These are phyloP conservation scores for Thymelicus acteon DNA, from an alignment of 2,888 invertebrate genomes.

Conservation along the genomic window DNA sequence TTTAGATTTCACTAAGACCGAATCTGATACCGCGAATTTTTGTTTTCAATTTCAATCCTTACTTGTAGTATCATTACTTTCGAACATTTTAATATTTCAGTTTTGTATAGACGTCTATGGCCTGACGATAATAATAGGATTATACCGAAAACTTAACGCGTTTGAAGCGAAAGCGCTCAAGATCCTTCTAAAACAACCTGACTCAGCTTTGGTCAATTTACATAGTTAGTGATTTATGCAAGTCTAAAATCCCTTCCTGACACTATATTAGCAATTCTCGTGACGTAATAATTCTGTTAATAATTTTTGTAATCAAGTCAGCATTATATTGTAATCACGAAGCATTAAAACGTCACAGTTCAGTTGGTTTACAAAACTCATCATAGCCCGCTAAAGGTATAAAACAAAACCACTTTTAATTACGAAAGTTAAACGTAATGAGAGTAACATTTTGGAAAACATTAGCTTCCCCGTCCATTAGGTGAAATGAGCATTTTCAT, in stretches of 20 bases:
- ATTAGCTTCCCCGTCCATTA: constrained; percentile 51
- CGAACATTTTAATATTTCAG: too few species aligned
- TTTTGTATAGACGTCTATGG: too few species aligned
- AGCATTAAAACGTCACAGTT: constrained; percentile 15
- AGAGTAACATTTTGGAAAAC: constrained; percentile 44
- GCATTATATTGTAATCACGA: not conserved
- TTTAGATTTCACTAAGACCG: not conserved
- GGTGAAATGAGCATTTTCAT: constrained; percentile 49
- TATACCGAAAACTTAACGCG: too few species aligned
- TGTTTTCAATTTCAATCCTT: too few species aligned
- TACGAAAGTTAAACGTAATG: constrained; percentile 44
- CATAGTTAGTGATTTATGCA: too few species aligned
- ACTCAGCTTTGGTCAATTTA: too few species aligned
- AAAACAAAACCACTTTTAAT: constrained; percentile 42
- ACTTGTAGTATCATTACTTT: too few species aligned
- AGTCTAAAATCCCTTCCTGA: too few species aligned
- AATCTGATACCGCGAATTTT: too few species aligned
- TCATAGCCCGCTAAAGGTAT: constrained; percentile 27
- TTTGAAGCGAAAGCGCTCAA: too few species aligned
- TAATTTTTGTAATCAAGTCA: not conserved
- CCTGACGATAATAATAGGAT: too few species aligned
- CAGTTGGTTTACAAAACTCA: constrained; percentile 11
- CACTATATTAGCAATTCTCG: not conserved
- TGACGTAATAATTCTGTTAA: not conserved
- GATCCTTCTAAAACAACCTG: too few species aligned